Evolutionary conservation across 2,113 vertebrate species (phyloP), one percentile per base, ranked within the genome.

Genomic region (Nipponia nippon): DNA sequence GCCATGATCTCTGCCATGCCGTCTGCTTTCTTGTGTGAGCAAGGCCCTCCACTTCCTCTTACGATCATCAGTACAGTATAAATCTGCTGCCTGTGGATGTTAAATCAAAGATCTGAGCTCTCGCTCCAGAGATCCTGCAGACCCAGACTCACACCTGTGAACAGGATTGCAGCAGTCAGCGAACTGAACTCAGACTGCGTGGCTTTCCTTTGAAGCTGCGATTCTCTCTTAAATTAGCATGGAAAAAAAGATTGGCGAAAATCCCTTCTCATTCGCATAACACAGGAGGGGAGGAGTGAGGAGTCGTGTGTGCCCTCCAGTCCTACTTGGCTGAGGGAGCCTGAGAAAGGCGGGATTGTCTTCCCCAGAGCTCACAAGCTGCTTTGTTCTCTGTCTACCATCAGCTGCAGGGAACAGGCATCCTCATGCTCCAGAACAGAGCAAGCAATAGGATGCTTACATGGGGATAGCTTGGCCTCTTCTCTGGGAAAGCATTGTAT

Each of bases 1-100:
- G 15, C 38, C 0, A 0, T 1, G 2, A 72, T 93, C 58, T 21
- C 58, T 77, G 29, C 73, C 3, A 0, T 22, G 20, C 30, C 50
- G 6, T 69, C 22, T 77, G 38, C n/a, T 77, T 78, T 86, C 26
- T 86, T 42, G 8, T 66, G 30, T 50, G 49, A 77, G 32, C 53
- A 42, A 66, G 22, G 52, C 80, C 55, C n/a, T 94, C 32, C 9
- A 9, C 53, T 53, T 85, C 36, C 20, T 77, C 29, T 66, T 61
- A 42, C 81, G 70, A 42, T 27, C 20, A 32, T 44, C 38, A 65
- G 23, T 38, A 20, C 46, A 26, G 10, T 86, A 85, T 59, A 76
- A 62, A 38, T 79, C 58, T 88, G 25, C 30, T 90, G 26, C 46
- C n/a, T 73, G 13, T 85, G 75, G 25, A 66, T 77, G 14, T 70